phyloP scores from a whole-genome alignment of 2,113 vertebrate species.

The Aphyosemion australe region DNA sequence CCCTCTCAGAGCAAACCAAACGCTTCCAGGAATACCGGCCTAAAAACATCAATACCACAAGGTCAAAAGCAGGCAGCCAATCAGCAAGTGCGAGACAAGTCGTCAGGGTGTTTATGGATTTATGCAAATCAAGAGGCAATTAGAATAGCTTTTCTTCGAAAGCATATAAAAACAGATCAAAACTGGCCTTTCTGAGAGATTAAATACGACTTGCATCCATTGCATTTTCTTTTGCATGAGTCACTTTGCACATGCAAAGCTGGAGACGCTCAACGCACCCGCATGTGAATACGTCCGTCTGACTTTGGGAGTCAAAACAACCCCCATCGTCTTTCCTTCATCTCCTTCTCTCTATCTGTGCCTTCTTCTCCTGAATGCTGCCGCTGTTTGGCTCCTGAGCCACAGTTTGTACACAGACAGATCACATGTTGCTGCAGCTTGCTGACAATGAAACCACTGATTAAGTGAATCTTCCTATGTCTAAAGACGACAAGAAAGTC shows the following conservation, averaged over 20 bases:
- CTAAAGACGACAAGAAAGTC: conserved; percentile 45
- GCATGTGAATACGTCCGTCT: conserved; percentile 14
- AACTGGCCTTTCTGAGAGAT: background rate
- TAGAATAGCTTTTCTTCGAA: background rate
- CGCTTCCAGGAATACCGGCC: conserved; percentile 34
- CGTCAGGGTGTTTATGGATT: conserved; percentile 3
- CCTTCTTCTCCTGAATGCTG: conserved; percentile 25
- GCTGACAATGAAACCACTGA: conserved; percentile 61
- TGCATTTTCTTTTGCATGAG: conserved; percentile 9
- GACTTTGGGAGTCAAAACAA: conserved; percentile 62
- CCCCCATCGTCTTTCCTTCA: background rate
- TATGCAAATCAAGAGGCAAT: conserved; percentile 15
- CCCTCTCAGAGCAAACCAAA: conserved; percentile 17
- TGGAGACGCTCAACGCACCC: conserved; percentile 7
- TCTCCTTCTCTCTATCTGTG: background rate
- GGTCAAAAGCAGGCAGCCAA: conserved; percentile 20
- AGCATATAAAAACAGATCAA: background rate
- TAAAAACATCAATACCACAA: conserved; percentile 31
- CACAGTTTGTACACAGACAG: conserved; percentile 52
- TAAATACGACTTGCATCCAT: background rate
- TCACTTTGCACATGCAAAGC: conserved; percentile 17
- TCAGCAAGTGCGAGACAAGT: background rate
- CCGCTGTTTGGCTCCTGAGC: conserved; percentile 43
- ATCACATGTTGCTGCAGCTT: conserved; percentile 38
- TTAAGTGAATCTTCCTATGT: conserved; percentile 47